Evolutionary conservation across 1,140 invertebrate genomes (phyloP), one percentile per base, ranked within the genome.

Genomic region (Orchestia grillus): DNA sequence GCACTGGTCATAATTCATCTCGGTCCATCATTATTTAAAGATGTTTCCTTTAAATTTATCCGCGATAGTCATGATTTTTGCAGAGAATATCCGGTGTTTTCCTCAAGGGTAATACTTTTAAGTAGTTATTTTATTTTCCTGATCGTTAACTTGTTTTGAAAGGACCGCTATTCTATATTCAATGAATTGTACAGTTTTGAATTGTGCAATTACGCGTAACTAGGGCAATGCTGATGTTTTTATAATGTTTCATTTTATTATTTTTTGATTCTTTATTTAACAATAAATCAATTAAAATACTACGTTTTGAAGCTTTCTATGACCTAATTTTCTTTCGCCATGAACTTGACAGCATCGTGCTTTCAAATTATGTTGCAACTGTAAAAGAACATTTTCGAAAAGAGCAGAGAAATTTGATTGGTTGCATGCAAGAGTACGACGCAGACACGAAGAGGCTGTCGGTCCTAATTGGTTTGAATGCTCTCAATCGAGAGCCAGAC

Each of bases 401-500:
- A 53, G 47, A 77, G 28, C 11, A 77, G 15, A 28, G 62, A 77
- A 77, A 77, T 77, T 77, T 77, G 62, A 77, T 77, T 77, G 62
- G 62, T 36, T 77, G 62, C 62, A 36, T 23, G 1, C 3, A 77
- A 36, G 62, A 77, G 62, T 28, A 77, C 3, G 62, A 77, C 62
- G 11, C 28, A 15, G 62, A 36, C 62, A 77, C 28, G 62, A 77
- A 77, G 62, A 77, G 15, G 62, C 62, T 77, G 62, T 77, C 62
- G 11, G 62, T 36, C 28, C 62, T 77, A 77, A 77, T 77, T 77
- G 88, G 44, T 44, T 91, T 91, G 41, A 91, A 91, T 91, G 43
- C 92, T 47, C 36, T 94, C 92, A 94, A 94, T 94, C 43, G 92
- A 94, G 92, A 94, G 92, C 19, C 92, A 44, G 43, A 44, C 43